These are phyloP conservation scores for Theristicus caerulescens DNA, from an alignment of 2,113 vertebrate species.

Conservation along the genomic window DNA sequence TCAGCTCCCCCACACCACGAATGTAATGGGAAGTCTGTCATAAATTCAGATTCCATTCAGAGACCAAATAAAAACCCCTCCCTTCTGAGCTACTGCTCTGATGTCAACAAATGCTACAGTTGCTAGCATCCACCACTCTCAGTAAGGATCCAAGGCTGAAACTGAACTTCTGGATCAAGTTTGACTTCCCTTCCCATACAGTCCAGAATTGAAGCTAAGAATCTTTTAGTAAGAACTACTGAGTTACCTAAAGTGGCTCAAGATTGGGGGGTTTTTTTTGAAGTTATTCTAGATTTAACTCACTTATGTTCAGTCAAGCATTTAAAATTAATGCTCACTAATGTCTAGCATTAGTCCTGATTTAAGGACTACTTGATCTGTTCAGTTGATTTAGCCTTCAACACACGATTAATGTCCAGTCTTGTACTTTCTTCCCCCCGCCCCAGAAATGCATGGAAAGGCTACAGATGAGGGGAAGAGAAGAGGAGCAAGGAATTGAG, in stretches of 20 bases:
- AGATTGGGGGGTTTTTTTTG: no score
- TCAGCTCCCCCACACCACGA: background rate
- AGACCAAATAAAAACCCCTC: background rate
- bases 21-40: background rate
- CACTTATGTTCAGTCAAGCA: background rate
- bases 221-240: background rate
- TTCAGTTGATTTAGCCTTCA: background rate
- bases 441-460: conserved; percentile 85
- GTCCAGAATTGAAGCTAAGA: background rate
- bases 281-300: background rate
- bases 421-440: background rate
- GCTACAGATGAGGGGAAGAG: conserved; percentile 74
- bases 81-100: background rate
- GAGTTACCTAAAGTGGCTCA: background rate
- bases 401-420: background rate
- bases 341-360: background rate
- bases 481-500: conserved; percentile 84
- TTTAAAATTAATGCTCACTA: background rate
- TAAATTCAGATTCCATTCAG: background rate
- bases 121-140: background rate
- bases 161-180: background rate
- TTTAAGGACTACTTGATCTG: background rate
- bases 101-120: background rate
- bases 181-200: background rate
- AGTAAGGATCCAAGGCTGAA: background rate